Evolutionary conservation across 2,888 invertebrate genomes (phyloP).

Genomic region (Philereme transversata): DNA sequence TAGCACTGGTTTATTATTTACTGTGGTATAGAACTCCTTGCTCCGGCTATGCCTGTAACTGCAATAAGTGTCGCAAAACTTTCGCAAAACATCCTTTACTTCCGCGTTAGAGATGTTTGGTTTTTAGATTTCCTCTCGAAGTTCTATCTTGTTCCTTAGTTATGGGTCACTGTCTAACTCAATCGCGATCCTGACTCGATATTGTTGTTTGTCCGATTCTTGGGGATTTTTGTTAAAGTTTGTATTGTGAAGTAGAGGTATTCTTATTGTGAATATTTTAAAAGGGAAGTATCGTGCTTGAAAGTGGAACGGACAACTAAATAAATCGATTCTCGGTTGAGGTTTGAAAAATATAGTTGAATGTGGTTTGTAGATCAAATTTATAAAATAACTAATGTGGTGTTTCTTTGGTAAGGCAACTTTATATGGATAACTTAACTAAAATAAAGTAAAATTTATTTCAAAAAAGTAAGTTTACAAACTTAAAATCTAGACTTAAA

Average conservation of each 20-base stretch:
- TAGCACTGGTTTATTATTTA: slow-evolving; percentile 12
- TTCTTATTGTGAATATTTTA: slow-evolving; percentile 25
- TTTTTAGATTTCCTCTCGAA: slow-evolving; percentile 64
- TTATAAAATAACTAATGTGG: too few relatives aligned
- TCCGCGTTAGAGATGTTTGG: slow-evolving; percentile 67
- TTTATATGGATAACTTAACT: too few relatives aligned
- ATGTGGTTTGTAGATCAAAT: too few relatives aligned
- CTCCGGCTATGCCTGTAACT: slow-evolving; percentile 48
- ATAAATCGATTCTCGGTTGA: neutral
- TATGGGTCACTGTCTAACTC: slow-evolving; percentile 57
- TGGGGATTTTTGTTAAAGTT: slow-evolving; percentile 26
- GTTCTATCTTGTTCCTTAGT: slow-evolving; percentile 53
- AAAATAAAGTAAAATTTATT: too few relatives aligned
- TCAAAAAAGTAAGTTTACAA: too few relatives aligned
- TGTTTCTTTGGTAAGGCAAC: too few relatives aligned
- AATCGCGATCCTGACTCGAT: slow-evolving; percentile 55
- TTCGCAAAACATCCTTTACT: slow-evolving; percentile 67
- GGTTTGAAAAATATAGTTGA: too few relatives aligned
- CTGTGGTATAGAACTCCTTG: slow-evolving; percentile 16
- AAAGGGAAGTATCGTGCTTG: slow-evolving; percentile 4
- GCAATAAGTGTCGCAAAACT: slow-evolving; percentile 73
- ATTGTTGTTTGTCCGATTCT: slow-evolving; percentile 47
- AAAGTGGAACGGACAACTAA: neutral
- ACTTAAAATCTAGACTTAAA: too few relatives aligned
- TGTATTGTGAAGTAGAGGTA: slow-evolving; percentile 11